These are phyloP conservation scores for Tribolium freemani DNA, from an alignment of 2,888 invertebrate species.

Conservation along the genomic window DNA sequence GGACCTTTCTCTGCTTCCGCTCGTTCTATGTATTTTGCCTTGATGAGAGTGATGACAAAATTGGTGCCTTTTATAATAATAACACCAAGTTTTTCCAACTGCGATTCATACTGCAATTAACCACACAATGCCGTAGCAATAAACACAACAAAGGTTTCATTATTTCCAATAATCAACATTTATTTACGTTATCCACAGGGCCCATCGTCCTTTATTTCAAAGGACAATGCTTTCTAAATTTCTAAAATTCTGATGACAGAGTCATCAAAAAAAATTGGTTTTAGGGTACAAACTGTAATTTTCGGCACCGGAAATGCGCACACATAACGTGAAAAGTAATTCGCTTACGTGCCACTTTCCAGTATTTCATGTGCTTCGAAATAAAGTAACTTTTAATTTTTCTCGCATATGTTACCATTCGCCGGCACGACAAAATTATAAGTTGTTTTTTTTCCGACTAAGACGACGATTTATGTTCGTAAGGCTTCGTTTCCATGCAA, in stretches of 20 bases:
- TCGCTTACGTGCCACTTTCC: slow-evolving; percentile 48
- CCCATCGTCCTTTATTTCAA: too few relatives aligned
- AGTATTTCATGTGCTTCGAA: slow-evolving; percentile 50
- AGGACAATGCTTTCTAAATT: too few relatives aligned
- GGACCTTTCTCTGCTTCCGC: slow-evolving; percentile 52
- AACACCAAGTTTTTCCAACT: neutral
- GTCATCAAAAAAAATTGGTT: too few relatives aligned
- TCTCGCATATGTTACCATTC: slow-evolving; percentile 46
- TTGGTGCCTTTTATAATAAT: neutral
- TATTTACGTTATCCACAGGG: neutral
- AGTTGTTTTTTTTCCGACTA: slow-evolving; percentile 22
- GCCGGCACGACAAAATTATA: slow-evolving; percentile 25
- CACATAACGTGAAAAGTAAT: slow-evolving; percentile 14
- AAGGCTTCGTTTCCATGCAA: slow-evolving; percentile 47
- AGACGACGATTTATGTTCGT: slow-evolving; percentile 40
- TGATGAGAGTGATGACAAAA: neutral
- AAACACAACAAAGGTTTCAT: slow-evolving; percentile 4
- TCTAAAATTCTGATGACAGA: too few relatives aligned
- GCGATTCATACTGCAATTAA: slow-evolving; percentile 18
- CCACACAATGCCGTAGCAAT: slow-evolving; percentile 1
- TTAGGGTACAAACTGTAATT: too few relatives aligned
- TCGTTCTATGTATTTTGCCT: slow-evolving; percentile 21
- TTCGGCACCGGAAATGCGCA: neutral
- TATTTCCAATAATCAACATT: slow-evolving; percentile 1
- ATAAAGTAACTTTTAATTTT: slow-evolving; percentile 51